These are phyloP conservation scores for Drosophila saltans DNA, from an alignment of 1,140 invertebrate genomes.

Conservation along the genomic window DNA sequence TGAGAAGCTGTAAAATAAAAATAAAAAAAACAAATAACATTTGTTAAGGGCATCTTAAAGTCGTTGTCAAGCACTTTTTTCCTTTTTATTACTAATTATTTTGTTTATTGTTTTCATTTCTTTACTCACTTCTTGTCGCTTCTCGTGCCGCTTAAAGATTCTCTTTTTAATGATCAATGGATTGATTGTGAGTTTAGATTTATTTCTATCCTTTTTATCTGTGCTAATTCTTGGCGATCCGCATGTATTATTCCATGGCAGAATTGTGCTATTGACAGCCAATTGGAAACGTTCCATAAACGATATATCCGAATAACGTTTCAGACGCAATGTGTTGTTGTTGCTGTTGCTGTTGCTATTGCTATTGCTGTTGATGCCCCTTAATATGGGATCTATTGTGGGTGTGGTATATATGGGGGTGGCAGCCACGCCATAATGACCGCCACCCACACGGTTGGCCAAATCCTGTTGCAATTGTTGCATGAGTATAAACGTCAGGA, in stretches of 20 bases:
- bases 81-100: too few species aligned
- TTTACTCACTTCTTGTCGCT: background rate
- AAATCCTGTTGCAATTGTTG: conserved; percentile 47
- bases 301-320: conserved; percentile 5
- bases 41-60: too few species aligned
- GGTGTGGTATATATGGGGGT: background rate
- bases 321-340: background rate
- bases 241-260: background rate
- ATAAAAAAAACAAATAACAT: background rate
- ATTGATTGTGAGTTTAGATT: background rate
- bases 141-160: background rate
- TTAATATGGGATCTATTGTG: background rate
- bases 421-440: conserved; percentile 12
- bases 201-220: background rate
- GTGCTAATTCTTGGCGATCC: background rate
- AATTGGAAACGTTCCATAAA: background rate
- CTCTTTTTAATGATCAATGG: too few species aligned
- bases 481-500: conserved; percentile 52
- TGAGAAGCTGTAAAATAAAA: background rate
- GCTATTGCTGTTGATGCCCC: conserved; percentile 35
- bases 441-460: background rate
- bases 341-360: conserved; percentile 38
- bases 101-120: too few species aligned
- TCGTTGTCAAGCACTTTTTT: too few species aligned
- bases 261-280: background rate